Percentiles rank a stretch among this genome's conserved stretches.
Evolutionary conservation across 2,113 vertebrate species (phyloP).

Genomic region (Leiothrix lutea): DNA sequence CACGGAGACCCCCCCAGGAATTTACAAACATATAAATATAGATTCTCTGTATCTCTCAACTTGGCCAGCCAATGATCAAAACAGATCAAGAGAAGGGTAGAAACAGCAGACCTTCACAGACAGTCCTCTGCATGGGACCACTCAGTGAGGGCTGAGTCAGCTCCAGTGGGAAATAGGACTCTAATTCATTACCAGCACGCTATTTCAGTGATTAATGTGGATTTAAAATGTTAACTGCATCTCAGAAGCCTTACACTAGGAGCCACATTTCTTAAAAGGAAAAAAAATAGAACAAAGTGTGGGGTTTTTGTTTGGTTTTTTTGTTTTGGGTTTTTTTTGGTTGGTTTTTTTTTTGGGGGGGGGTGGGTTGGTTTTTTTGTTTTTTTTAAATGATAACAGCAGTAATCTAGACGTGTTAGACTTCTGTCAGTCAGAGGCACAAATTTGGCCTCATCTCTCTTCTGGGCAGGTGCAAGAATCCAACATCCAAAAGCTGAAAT

Average conservation of each 20-base stretch:
- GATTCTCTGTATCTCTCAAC: not conserved
- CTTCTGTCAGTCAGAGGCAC: not conserved
- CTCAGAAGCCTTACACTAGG: not conserved
- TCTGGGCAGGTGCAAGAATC: not conserved
- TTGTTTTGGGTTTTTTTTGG: not conserved
- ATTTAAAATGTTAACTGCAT: not conserved
- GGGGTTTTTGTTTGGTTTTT: not conserved
- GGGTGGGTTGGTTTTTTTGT: too few species aligned
- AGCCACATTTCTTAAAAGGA: not conserved
- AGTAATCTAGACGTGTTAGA: not conserved
- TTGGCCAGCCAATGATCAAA: not conserved
- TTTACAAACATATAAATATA: not conserved
- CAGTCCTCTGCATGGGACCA: not conserved
- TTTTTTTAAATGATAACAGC: not conserved
- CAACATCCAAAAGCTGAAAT: not conserved
- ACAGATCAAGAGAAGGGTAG: not conserved
- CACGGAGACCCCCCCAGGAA: too few species aligned
- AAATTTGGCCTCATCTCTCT: not conserved
- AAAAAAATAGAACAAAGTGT: not conserved
- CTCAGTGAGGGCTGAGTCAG: not conserved
- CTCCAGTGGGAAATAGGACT: not conserved
- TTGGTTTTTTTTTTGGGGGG: too few species aligned
- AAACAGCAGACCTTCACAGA: not conserved
- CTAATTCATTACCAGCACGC: not conserved
- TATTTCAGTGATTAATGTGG: not conserved